Conservation (phyloP, 2,797 vertebrate genomes). For the Synaphobranchus kaupii region DNA sequence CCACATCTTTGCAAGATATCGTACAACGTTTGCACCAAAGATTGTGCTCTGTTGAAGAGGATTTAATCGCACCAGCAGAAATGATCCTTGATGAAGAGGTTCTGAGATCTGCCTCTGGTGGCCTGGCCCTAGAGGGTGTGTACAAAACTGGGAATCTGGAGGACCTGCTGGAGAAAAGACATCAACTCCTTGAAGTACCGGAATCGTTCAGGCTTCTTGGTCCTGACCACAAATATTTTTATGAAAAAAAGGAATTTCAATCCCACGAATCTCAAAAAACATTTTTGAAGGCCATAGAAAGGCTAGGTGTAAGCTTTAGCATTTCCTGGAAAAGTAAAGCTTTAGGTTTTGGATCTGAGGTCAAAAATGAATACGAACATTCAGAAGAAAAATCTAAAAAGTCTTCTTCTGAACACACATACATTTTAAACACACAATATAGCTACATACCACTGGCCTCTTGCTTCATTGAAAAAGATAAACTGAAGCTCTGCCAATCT, state of each 20-base stretch:
- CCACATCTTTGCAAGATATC: not conserved
- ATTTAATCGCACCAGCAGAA: not conserved
- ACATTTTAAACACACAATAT: not conserved
- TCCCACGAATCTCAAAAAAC: not conserved
- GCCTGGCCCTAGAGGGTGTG: slow-evolving; percentile 32
- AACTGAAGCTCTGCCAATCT: not conserved
- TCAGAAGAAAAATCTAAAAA: not conserved
- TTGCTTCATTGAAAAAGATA: not conserved
- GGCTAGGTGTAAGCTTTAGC: not conserved
- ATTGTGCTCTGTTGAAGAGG: not conserved
- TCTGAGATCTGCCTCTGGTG: slow-evolving; percentile 29
- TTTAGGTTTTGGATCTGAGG: not conserved
- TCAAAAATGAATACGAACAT: not conserved
- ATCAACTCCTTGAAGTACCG: not conserved
- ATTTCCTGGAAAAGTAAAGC: not conserved
- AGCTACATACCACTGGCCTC: not conserved
- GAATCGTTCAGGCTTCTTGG: not conserved
- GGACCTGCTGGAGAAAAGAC: slow-evolving; percentile 56
- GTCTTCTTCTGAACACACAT: not conserved
- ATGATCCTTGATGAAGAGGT: not conserved
- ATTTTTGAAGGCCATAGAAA: not conserved
- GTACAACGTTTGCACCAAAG: not conserved
- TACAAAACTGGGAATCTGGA: slow-evolving; percentile 55
- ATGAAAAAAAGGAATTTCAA: slow-evolving; percentile 14
- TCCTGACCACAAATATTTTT: not conserved